Percentiles rank a stretch among this genome's conserved stretches.
Conservation (phyloP, 2,888 invertebrate species). For the Brachynemurus nebulosus region DNA sequence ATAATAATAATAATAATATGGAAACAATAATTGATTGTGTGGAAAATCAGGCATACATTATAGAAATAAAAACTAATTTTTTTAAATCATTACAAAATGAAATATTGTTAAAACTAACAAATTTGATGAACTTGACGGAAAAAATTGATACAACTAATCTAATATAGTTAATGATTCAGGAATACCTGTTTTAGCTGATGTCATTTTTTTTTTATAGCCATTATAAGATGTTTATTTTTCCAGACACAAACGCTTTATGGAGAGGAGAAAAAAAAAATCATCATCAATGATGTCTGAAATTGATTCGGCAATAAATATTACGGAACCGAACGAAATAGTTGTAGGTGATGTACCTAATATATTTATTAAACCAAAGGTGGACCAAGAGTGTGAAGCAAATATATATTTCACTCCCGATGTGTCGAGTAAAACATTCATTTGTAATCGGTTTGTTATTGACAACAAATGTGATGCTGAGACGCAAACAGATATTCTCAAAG, state of each 20-base stretch:
- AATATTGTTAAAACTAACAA: no score
- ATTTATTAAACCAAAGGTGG: neutral
- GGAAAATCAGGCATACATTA: no score
- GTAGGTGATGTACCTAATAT: neutral
- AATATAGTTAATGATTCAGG: no score
- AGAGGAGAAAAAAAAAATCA: slow-evolving; percentile 4
- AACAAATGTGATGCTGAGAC: slow-evolving; percentile 10
- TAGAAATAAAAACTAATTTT: no score
- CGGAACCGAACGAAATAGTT: slow-evolving; percentile 3
- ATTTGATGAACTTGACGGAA: no score
- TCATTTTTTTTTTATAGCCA: no score
- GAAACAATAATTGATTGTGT: no score
- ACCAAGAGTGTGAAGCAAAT: slow-evolving; percentile 11
- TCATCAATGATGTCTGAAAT: neutral
- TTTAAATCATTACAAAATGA: no score
- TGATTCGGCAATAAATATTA: neutral
- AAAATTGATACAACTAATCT: no score
- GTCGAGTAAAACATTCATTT: slow-evolving; percentile 9
- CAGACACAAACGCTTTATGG: slow-evolving; percentile 9
- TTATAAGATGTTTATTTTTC: slow-evolving; percentile 15
- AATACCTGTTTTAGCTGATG: no score
- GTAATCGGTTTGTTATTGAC: slow-evolving; percentile 9
- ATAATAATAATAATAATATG: no score
- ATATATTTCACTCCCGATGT: slow-evolving; percentile 4
- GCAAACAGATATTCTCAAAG: slow-evolving; percentile 10